These are phyloP conservation scores for Luehdorfia chinensis DNA, from an alignment of 1,140 invertebrate species.

Conservation along the genomic window DNA sequence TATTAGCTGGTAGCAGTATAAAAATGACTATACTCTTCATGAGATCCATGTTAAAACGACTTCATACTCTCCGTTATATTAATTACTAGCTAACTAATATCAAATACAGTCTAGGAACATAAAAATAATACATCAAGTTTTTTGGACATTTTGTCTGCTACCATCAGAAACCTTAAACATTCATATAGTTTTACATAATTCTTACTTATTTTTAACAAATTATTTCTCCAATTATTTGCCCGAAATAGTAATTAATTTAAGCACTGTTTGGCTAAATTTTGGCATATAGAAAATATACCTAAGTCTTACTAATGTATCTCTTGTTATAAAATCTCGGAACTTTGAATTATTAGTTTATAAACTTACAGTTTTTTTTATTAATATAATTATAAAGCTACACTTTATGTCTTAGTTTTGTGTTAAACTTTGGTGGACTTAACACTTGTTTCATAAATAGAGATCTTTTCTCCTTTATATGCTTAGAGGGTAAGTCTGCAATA, in stretches of 20 bases:
- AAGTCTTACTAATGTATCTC: background rate
- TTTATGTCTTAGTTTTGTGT: slow-evolving; percentile 65
- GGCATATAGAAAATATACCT: slow-evolving; percentile 9
- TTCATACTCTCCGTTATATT: slow-evolving; percentile 24
- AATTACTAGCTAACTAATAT: slow-evolving; percentile 20
- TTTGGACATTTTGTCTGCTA: background rate
- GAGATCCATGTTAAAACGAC: slow-evolving; percentile 50
- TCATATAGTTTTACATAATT: too few species aligned
- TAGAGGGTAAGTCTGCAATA: slow-evolving; percentile 33
- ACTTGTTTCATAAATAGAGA: slow-evolving; percentile 80
- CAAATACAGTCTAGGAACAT: slow-evolving; percentile 26
- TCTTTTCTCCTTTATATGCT: slow-evolving; percentile 77
- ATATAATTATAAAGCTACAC: slow-evolving; percentile 28
- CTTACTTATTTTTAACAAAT: too few species aligned
- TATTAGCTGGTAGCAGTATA: slow-evolving; percentile 15
- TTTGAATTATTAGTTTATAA: too few species aligned
- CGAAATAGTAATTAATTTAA: too few species aligned
- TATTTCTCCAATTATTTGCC: too few species aligned
- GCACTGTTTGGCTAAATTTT: slow-evolving; percentile 16
- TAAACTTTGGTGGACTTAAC: slow-evolving; percentile 78
- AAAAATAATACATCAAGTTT: slow-evolving; percentile 11
- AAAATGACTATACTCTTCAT: slow-evolving; percentile 42
- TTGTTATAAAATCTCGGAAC: background rate
- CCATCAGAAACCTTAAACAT: too few species aligned
- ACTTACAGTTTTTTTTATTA: background rate